Percentiles rank a stretch among this genome's conserved stretches.
These are phyloP conservation scores for Pollachius pollachius DNA, from an alignment of 2,113 vertebrate genomes.

Conservation along the genomic window DNA sequence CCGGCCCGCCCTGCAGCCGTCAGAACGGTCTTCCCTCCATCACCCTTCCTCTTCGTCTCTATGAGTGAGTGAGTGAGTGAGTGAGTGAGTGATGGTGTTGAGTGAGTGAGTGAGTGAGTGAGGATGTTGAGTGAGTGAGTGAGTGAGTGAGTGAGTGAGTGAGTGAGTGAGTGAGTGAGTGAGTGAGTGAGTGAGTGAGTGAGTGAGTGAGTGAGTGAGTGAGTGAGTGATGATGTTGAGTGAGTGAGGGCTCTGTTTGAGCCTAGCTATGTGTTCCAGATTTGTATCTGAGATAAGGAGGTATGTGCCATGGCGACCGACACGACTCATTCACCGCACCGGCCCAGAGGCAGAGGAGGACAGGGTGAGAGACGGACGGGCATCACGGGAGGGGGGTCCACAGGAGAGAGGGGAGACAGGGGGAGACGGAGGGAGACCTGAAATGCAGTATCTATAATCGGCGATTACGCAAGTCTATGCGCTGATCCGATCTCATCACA, in stretches of 20 bases:
- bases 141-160: not conserved
- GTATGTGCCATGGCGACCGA: conserved; percentile 15
- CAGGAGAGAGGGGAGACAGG: conserved; percentile 14
- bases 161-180: not conserved
- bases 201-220: not conserved
- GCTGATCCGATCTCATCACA: too few species aligned
- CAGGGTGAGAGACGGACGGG: conserved; percentile 6
- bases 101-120: too few species aligned
- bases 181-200: too few species aligned
- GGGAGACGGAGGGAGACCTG: conserved; percentile 12
- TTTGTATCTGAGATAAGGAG: conserved; percentile 38
- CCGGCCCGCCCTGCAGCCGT: too few species aligned
- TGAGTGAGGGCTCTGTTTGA: conserved; percentile 8
- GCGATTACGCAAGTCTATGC: too few species aligned
- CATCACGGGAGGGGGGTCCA: conserved; percentile 21
- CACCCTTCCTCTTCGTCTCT: too few species aligned
- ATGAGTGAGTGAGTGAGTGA: too few species aligned
- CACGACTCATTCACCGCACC: conserved; percentile 46
- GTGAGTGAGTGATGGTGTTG: too few species aligned
- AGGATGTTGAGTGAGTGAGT: too few species aligned
- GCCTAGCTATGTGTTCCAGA: conserved; percentile 37
- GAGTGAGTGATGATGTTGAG: not conserved
- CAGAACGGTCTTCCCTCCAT: too few species aligned
- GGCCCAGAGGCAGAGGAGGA: conserved; percentile 9
- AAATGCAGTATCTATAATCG: too few species aligned